Evolutionary conservation across 2,797 vertebrate species (phyloP).

Genomic region (Amniataba percoides): DNA sequence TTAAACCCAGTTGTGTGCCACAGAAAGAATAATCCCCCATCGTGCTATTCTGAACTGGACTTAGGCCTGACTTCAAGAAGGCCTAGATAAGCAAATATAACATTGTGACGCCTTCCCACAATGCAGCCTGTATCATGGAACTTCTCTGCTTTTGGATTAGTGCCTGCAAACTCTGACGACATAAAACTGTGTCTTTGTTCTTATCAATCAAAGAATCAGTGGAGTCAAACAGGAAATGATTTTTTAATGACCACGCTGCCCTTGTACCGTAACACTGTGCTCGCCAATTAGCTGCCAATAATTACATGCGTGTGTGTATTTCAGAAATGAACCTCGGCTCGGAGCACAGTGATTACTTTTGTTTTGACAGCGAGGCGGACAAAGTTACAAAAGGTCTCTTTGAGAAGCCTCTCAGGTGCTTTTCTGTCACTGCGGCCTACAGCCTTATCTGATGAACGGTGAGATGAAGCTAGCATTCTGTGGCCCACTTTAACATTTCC

Average conservation of each 20-base stretch:
- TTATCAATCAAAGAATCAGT: slow-evolving; percentile 73
- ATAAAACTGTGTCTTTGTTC: slow-evolving; percentile 77
- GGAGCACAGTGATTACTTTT: slow-evolving; percentile 62
- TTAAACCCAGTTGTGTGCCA: slow-evolving; percentile 6
- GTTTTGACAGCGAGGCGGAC: slow-evolving; percentile 47
- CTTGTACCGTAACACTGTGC: slow-evolving; percentile 74
- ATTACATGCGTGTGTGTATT: slow-evolving; percentile 74
- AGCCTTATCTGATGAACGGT: slow-evolving; percentile 77
- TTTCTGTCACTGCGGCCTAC: slow-evolving; percentile 57
- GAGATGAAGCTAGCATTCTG: slow-evolving; percentile 39
- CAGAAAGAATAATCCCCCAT: slow-evolving; percentile 9
- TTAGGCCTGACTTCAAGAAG: slow-evolving; percentile 22
- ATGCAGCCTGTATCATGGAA: slow-evolving; percentile 9
- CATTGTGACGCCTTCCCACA: slow-evolving; percentile 52
- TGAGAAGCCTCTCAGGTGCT: slow-evolving; percentile 74
- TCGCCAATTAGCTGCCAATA: slow-evolving; percentile 80
- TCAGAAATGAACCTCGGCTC: slow-evolving; percentile 73
- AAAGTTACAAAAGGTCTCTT: slow-evolving; percentile 71
- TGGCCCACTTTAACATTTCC: slow-evolving; percentile 66
- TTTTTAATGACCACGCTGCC: slow-evolving; percentile 77
- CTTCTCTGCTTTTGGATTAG: slow-evolving; percentile 39
- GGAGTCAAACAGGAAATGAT: slow-evolving; percentile 81
- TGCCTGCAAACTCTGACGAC: slow-evolving; percentile 40
- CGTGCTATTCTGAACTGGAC: slow-evolving; percentile 10
- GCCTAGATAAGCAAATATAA: slow-evolving; percentile 33